A percentile compares a stretch with the other conserved stretches of the same genome.
phyloP scores from a whole-genome alignment of 1,140 invertebrate genomes.

The Heliconius hermathena region DNA sequence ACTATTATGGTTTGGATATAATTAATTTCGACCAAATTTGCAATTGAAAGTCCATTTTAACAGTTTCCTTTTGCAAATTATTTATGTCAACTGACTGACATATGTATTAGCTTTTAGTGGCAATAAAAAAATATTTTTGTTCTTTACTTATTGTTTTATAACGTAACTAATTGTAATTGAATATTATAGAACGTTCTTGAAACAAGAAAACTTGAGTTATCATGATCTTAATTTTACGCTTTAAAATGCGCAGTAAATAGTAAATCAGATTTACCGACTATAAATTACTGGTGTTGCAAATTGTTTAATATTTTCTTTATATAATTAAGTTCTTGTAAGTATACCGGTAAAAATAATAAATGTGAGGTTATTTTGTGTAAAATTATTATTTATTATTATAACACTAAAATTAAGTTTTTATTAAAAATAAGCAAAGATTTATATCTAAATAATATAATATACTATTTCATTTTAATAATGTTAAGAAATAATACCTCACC shows the following conservation, averaged over 20 bases:
- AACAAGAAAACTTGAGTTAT: slow-evolving; percentile 3
- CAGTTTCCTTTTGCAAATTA: slow-evolving; percentile 6
- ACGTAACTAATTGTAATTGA: neutral
- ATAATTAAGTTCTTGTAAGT: too few species aligned
- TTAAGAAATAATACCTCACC: too few species aligned
- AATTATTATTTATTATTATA: too few species aligned
- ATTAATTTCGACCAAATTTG: slow-evolving; percentile 61
- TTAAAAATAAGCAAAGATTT: too few species aligned
- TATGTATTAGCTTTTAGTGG: neutral
- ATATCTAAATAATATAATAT: too few species aligned
- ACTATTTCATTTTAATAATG: too few species aligned
- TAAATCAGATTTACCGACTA: neutral
- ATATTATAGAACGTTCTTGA: neutral
- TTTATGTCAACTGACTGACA: slow-evolving; percentile 19
- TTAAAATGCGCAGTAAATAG: neutral
- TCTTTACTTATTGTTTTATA: neutral
- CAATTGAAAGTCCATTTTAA: slow-evolving; percentile 50
- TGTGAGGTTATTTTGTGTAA: too few species aligned
- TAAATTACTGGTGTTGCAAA: neutral
- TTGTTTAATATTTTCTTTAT: too few species aligned
- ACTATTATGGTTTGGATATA: slow-evolving; percentile 53
- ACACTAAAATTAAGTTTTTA: too few species aligned
- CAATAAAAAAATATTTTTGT: neutral
- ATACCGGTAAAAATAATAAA: too few species aligned
- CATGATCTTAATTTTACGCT: neutral